Conservation (phyloP, 2,888 invertebrate genomes). For the Agrotis segetum region DNA sequence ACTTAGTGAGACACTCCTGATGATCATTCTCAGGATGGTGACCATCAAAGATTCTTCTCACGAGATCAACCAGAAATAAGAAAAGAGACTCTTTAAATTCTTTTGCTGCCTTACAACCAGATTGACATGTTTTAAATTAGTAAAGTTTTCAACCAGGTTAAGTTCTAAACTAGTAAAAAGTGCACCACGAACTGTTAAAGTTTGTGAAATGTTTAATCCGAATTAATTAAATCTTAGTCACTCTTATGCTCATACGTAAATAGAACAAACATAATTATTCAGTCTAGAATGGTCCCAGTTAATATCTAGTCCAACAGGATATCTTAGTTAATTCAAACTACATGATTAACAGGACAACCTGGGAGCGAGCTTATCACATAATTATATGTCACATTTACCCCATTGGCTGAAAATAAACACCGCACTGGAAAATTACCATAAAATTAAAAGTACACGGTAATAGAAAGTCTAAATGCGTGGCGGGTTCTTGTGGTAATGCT, state of each 20-base stretch:
- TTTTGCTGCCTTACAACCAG: too few relatives aligned
- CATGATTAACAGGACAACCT: conserved; percentile 9
- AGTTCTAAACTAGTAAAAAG: too few relatives aligned
- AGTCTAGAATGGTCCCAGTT: background rate
- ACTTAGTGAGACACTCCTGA: too few relatives aligned
- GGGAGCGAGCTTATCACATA: conserved; percentile 10
- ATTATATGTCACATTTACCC: conserved; percentile 21
- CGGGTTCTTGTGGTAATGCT: conserved; percentile 65
- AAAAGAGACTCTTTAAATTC: too few relatives aligned
- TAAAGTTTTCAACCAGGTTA: too few relatives aligned
- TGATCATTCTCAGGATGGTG: too few relatives aligned
- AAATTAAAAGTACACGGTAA: conserved; percentile 50
- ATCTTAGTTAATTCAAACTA: background rate
- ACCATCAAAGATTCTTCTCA: too few relatives aligned
- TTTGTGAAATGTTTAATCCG: too few relatives aligned
- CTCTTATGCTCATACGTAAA: background rate
- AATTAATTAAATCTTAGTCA: background rate
- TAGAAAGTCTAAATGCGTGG: conserved; percentile 50
- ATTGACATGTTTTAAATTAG: too few relatives aligned
- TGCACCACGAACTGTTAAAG: too few relatives aligned
- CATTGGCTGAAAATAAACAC: conserved; percentile 37
- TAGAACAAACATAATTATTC: background rate
- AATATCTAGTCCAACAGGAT: background rate
- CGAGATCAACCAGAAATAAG: too few relatives aligned
- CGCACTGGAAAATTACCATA: conserved; percentile 30